phyloP scores from a whole-genome alignment of 1,140 invertebrate species.

The Heliconius himera region DNA sequence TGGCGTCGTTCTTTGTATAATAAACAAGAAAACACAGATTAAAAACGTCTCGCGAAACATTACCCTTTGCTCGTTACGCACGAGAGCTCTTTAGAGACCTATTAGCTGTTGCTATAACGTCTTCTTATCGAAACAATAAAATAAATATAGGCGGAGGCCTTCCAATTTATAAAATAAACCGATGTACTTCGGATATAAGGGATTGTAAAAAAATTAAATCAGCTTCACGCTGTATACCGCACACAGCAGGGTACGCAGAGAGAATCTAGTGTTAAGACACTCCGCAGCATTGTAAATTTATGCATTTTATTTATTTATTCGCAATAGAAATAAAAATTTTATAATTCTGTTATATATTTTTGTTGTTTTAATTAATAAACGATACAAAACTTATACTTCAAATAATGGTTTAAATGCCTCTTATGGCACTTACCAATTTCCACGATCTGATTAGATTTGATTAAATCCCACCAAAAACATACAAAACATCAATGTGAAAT shows the following conservation, averaged over 20 bases:
- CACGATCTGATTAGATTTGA: too few species aligned
- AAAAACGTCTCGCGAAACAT: slow-evolving; percentile 1
- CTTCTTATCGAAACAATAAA: slow-evolving; percentile 6
- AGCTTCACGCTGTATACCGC: too few species aligned
- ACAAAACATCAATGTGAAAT: too few species aligned
- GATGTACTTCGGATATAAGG: background rate
- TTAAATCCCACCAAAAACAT: too few species aligned
- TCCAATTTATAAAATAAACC: slow-evolving; percentile 1
- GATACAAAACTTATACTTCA: background rate
- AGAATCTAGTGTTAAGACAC: too few species aligned
- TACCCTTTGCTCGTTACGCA: slow-evolving; percentile 8
- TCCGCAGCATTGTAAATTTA: background rate
- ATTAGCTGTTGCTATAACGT: slow-evolving; percentile 10
- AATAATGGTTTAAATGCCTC: too few species aligned
- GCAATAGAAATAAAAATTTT: background rate
- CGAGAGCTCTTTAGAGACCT: background rate
- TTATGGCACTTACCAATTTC: too few species aligned
- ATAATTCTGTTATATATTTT: background rate
- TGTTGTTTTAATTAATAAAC: background rate
- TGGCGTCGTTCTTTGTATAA: background rate
- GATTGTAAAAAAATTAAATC: too few species aligned
- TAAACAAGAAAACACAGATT: background rate
- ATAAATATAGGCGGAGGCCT: background rate
- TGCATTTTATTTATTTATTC: background rate
- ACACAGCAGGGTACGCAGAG: too few species aligned